Percentiles rank a stretch among this genome's conserved stretches.
phyloP scores from a whole-genome alignment of 2,888 invertebrate species.

The Drosophila yooni region DNA sequence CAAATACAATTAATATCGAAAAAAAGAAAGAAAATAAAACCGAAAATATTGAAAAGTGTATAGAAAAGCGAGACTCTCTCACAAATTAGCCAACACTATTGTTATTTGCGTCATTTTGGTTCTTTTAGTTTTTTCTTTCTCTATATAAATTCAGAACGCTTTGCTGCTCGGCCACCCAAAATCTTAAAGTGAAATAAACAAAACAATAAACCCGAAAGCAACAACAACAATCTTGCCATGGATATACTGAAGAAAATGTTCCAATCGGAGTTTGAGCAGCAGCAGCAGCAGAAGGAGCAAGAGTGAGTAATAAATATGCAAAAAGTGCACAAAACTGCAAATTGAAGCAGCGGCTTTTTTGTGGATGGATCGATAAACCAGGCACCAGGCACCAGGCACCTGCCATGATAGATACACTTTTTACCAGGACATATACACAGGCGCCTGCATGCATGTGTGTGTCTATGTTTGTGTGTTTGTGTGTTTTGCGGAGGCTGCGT shows the following conservation, averaged over 20 bases:
- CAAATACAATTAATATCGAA: slow-evolving; percentile 2
- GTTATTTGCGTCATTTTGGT: slow-evolving; percentile 67
- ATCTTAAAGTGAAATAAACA: slow-evolving; percentile 10
- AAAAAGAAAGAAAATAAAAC: slow-evolving; percentile 1
- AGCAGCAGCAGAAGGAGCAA: slow-evolving; percentile 56
- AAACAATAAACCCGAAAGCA: slow-evolving; percentile 12
- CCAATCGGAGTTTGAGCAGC: slow-evolving; percentile 60
- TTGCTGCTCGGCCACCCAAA: slow-evolving; percentile 20
- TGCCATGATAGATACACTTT: slow-evolving; percentile 74
- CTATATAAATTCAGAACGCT: slow-evolving; percentile 39
- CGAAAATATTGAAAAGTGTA: background rate
- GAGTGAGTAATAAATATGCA: slow-evolving; percentile 52
- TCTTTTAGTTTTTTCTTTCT: slow-evolving; percentile 72
- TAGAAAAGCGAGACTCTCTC: slow-evolving; percentile 15
- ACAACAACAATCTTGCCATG: slow-evolving; percentile 44
- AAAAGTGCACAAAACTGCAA: slow-evolving; percentile 6
- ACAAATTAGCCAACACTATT: slow-evolving; percentile 27
- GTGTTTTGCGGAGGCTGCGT: slow-evolving; percentile 74
- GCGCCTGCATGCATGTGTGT: slow-evolving; percentile 22
- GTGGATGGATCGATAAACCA: slow-evolving; percentile 68
- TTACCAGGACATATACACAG: slow-evolving; percentile 67
- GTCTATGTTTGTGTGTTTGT: slow-evolving; percentile 22
- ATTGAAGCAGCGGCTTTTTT: slow-evolving; percentile 41
- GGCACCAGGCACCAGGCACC: slow-evolving; percentile 60
- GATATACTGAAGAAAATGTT: slow-evolving; percentile 79